These are phyloP conservation scores for Ploceus nigricollis DNA, from an alignment of 2,113 vertebrate species.

Conservation along the genomic window DNA sequence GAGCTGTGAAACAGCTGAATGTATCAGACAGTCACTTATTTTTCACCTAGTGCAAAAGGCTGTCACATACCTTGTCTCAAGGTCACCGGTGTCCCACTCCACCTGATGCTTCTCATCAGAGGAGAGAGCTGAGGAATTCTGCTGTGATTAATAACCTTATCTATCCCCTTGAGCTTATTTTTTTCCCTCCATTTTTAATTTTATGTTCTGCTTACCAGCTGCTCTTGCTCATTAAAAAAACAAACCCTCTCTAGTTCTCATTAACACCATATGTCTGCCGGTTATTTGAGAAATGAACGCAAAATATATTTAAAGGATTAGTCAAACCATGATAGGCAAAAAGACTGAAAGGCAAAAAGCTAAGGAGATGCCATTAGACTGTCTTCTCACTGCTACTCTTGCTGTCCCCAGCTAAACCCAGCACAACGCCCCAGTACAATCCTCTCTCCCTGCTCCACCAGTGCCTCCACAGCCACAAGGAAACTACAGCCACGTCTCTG, in stretches of 20 bases:
- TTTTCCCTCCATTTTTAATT: slow-evolving; percentile 56
- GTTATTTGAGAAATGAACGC: slow-evolving; percentile 60
- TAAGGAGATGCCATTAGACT: background rate
- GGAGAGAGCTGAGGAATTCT: slow-evolving; percentile 5
- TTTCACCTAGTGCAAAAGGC: background rate
- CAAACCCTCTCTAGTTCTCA: slow-evolving; percentile 36
- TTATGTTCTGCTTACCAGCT: slow-evolving; percentile 57
- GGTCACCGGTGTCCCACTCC: background rate
- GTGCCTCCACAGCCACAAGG: background rate
- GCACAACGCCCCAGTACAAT: background rate
- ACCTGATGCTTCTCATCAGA: background rate
- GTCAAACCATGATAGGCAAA: background rate
- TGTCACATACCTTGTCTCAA: background rate
- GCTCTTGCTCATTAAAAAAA: slow-evolving; percentile 64
- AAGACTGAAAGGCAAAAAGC: background rate
- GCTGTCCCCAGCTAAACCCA: background rate
- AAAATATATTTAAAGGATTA: slow-evolving; percentile 64
- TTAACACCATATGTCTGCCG: slow-evolving; percentile 68
- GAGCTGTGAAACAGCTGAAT: background rate
- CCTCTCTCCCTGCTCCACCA: background rate
- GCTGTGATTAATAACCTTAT: slow-evolving; percentile 31
- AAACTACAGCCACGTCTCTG: background rate
- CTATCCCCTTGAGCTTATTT: slow-evolving; percentile 4
- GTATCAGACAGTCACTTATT: background rate
- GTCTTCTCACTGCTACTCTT: background rate